Base-by-base conservation (phyloP, 2,797 vertebrate species). In the Rhynchonycteris naso region DNA sequence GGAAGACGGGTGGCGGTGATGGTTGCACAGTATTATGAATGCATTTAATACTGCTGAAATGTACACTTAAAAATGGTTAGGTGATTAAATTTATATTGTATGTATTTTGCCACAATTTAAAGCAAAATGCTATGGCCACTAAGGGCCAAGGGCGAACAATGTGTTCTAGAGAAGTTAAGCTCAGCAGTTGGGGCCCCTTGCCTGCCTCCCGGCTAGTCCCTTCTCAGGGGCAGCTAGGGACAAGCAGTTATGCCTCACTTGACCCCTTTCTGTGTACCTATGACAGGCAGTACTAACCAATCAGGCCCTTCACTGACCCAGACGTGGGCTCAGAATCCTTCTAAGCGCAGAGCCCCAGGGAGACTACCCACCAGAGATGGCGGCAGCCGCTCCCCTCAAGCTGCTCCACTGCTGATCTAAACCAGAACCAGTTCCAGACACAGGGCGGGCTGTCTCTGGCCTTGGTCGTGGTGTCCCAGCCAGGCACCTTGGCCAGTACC, bases 201-300 rank as follows among this genome's bases (percentile, higher is more conserved):
- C 18, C 63, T 2, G 56, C 9, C 30, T n/a, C 28, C 28, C 21
- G 8, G 38, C 65, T 11, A 18, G 30, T 3, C 18, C 22, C 43
- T 26, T 54, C 30, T 1, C 8, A 3, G 33, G 6, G 65, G 15
- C 16, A 28, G 71, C 35, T 0, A 0, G 56, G 18, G 7, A 4
- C 0, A 10, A 16, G 19, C 24, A 18, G 6, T 0, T 0, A 6
- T 0, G 12, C 14, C 7, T 2, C 35, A 43, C n/a, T 7, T 9
- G 47, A 4, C 38, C 9, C 28, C 11, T 4, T n/a, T 50, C 59
- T 1, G 3, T 9, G 3, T 7, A 30, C 33, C 47, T 38, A 1
- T 0, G 5, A 47, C 15, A 33, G 85, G 30, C 16, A 16, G 5
- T 54, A 13, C 30, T 65, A 3, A 33, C 28, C 83, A 8, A 12